These are phyloP conservation scores for Cossypha caffra DNA, from an alignment of 2,797 vertebrate species.

Conservation along the genomic window DNA sequence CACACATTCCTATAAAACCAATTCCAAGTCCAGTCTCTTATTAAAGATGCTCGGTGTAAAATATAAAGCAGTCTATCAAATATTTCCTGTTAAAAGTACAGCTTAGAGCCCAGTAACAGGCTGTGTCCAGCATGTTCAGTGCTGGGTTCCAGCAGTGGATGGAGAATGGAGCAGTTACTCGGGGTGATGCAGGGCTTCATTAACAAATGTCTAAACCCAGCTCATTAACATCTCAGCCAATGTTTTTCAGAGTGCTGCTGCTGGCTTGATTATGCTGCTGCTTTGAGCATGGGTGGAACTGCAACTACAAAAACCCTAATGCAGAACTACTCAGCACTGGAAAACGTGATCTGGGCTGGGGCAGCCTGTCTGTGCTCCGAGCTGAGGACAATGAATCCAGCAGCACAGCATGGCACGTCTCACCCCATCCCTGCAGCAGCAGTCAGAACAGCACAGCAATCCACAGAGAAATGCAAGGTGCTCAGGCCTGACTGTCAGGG, in stretches of 20 bases:
- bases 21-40: not conserved
- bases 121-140: not conserved
- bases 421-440: not conserved
- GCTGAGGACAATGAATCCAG: not conserved
- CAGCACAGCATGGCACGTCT: accelerated
- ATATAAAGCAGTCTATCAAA: not conserved
- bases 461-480: not conserved
- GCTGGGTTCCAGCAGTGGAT: not conserved
- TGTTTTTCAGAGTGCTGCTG: not conserved
- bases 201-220: not conserved
- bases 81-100: not conserved
- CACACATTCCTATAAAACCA: not conserved
- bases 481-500: not conserved
- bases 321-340: not conserved
- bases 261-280: not conserved
- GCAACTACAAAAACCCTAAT: not conserved
- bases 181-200: not conserved
- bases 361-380: not conserved
- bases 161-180: not conserved
- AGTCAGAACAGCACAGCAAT: not conserved
- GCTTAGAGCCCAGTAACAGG: not conserved
- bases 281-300: not conserved
- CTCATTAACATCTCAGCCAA: not conserved
- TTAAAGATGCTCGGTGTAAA: not conserved
- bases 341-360: not conserved